Percentiles rank a stretch among this genome's conserved stretches.
Conservation (phyloP, 2,113 vertebrate genomes). For the Alligator sinensis region DNA sequence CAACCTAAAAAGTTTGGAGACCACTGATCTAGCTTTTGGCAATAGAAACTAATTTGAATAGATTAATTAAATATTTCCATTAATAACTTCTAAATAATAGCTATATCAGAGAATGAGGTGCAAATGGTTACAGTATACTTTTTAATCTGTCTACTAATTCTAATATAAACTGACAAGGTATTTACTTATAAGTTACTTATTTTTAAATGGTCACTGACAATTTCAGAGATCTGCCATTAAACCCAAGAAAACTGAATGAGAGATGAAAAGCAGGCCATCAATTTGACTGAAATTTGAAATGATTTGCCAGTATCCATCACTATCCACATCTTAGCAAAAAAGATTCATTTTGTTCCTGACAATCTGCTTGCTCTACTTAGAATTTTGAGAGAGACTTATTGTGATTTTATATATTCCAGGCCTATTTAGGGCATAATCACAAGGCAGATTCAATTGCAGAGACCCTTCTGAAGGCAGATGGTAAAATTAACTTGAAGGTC, state of each 20-base stretch:
- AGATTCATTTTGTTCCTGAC: neutral
- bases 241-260: neutral
- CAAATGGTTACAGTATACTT: slow-evolving; percentile 60
- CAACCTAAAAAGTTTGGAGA: neutral
- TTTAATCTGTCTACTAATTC: slow-evolving; percentile 57
- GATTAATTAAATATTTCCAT: slow-evolving; percentile 54
- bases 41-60: slow-evolving; percentile 58
- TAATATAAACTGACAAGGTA: slow-evolving; percentile 64
- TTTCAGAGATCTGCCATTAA: slow-evolving; percentile 44
- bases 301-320: neutral
- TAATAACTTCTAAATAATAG: slow-evolving; percentile 69
- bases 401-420: neutral
- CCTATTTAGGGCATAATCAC: neutral
- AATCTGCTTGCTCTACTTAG: neutral
- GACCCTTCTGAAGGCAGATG: neutral
- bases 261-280: neutral
- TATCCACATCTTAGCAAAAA: neutral
- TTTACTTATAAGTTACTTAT: slow-evolving; percentile 63
- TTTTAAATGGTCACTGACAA: slow-evolving; percentile 53
- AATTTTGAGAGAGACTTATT: neutral
- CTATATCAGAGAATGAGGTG: slow-evolving; percentile 49
- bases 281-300: neutral
- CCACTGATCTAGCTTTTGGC: slow-evolving; percentile 2
- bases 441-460: neutral
- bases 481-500: neutral